Evolutionary conservation across 2,888 invertebrate genomes (phyloP), one percentile per base, ranked within the genome.

Genomic region (Rhogogaster chlorosoma): DNA sequence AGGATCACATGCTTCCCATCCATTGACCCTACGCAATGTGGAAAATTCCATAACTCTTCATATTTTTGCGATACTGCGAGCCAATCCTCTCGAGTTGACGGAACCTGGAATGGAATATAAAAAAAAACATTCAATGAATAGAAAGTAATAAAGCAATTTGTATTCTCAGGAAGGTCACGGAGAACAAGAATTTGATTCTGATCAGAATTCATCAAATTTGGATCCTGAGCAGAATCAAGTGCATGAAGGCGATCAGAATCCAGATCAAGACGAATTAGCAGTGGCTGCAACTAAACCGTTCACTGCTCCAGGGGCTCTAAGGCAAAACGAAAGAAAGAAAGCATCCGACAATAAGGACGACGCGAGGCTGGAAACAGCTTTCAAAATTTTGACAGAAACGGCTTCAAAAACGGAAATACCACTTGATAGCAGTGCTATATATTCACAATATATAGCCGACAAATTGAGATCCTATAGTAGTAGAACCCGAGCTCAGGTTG

Each of bases 1-100:
- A 91, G 85, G 38, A 87, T 42, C 64, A 91, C 85, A 87, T 91
- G 92, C 86, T 93, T 92, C 12, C 92, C 92, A 84, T 92, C 91
- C 49, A 92, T 88, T 6, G 92, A 89, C 42, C 89, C 91, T 49
- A 90, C 64, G 80, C 89, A 89, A 84, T 90, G 88, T 38, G 92
- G 92, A 87, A 92, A 92, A 82, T 91, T 88, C 92, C 91, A 92
- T 71, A 87, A 86, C 70, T 89, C 84, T 45, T 89, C 86, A 85
- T 90, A 91, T 77, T 86, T 49, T 29, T 89, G 29, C 67, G 90
- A 87, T 29, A 90, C 73, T 85, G 85, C 80, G 26, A 86, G 86
- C 91, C 91, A 92, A 84, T 91, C 89, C 87, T 90, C 85, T 87
- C 88, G 82, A 73, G 85, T 88, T 53, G 78, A 84, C 67, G 88